Percentiles rank a stretch among this genome's conserved stretches.
Conservation (phyloP, 2,888 invertebrate genomes). For the Arge pagana region DNA sequence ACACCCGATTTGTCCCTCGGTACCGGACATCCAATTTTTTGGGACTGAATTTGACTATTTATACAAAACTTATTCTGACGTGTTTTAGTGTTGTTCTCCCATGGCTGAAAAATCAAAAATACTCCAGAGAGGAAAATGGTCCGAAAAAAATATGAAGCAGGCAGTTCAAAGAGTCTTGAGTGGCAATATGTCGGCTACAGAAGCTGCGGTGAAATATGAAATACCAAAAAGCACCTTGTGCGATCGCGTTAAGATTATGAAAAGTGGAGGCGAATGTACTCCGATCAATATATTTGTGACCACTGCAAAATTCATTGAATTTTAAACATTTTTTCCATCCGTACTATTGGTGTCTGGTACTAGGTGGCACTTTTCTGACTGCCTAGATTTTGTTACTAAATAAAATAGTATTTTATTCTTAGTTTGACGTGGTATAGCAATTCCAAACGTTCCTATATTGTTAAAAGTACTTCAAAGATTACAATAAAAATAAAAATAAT, state of each 20-base stretch:
- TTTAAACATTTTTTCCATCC: slow-evolving; percentile 2
- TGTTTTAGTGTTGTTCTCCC: slow-evolving; percentile 8
- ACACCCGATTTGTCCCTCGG: slow-evolving; percentile 1
- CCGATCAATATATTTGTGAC: slow-evolving; percentile 8
- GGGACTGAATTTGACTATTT: not conserved
- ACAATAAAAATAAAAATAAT: slow-evolving; percentile 9
- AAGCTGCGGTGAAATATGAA: slow-evolving; percentile 6
- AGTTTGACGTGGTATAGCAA: slow-evolving; percentile 2
- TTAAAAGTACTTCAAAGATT: slow-evolving; percentile 8
- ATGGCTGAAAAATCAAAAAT: slow-evolving; percentile 10
- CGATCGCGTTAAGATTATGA: slow-evolving; percentile 15
- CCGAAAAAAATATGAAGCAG: slow-evolving; percentile 9
- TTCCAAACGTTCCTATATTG: slow-evolving; percentile 6
- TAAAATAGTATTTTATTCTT: slow-evolving; percentile 12
- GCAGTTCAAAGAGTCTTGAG: slow-evolving; percentile 13
- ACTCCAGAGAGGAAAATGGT: slow-evolving; percentile 26
- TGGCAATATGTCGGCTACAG: slow-evolving; percentile 13
- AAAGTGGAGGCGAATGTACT: slow-evolving; percentile 14
- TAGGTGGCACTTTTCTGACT: not conserved
- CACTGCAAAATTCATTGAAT: slow-evolving; percentile 10
- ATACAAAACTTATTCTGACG: slow-evolving; percentile 6
- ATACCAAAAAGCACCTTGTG: slow-evolving; percentile 12
- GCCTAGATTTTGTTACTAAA: slow-evolving; percentile 2
- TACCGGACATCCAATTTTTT: slow-evolving; percentile 10
- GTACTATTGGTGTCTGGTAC: slow-evolving; percentile 4